phyloP scores from a whole-genome alignment of 2,888 invertebrate species.

The Luperina testacea region DNA sequence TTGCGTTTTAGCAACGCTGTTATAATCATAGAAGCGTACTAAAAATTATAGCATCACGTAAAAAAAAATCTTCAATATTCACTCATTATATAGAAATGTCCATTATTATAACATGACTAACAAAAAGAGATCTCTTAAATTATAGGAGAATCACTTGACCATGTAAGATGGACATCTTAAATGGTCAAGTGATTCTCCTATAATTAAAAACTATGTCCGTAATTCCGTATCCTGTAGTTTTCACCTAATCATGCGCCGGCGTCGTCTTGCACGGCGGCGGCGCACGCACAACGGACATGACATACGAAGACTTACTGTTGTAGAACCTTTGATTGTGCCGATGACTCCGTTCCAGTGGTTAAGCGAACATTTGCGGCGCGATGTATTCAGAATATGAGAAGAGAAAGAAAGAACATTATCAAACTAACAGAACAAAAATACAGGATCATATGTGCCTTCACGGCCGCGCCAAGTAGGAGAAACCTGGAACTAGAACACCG shows the following conservation, averaged over 20 bases:
- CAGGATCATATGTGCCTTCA: background rate
- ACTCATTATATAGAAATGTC: background rate
- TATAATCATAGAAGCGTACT: background rate
- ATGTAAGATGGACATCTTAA: background rate
- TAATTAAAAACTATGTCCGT: background rate
- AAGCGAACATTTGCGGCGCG: conserved; percentile 8
- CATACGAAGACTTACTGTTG: conserved; percentile 1
- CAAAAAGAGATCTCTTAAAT: conserved; percentile 26
- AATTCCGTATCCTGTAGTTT: conserved; percentile 33
- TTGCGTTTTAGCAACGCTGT: background rate
- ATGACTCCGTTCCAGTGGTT: background rate
- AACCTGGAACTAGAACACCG: background rate
- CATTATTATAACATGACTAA: background rate
- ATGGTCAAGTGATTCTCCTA: too few relatives aligned
- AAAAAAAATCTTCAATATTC: background rate
- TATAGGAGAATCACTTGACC: conserved; percentile 17
- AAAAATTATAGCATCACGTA: background rate
- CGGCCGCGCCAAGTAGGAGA: background rate
- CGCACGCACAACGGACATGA: conserved; percentile 6
- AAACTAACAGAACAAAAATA: background rate
- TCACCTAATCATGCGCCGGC: conserved; percentile 33
- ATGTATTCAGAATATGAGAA: background rate
- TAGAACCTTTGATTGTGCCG: conserved; percentile 49
- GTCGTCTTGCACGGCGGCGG: background rate
- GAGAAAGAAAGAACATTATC: background rate